Evolutionary conservation across 2,113 vertebrate genomes (phyloP), one percentile per base, ranked within the genome.

Genomic region (Platysternon megacephalum): DNA sequence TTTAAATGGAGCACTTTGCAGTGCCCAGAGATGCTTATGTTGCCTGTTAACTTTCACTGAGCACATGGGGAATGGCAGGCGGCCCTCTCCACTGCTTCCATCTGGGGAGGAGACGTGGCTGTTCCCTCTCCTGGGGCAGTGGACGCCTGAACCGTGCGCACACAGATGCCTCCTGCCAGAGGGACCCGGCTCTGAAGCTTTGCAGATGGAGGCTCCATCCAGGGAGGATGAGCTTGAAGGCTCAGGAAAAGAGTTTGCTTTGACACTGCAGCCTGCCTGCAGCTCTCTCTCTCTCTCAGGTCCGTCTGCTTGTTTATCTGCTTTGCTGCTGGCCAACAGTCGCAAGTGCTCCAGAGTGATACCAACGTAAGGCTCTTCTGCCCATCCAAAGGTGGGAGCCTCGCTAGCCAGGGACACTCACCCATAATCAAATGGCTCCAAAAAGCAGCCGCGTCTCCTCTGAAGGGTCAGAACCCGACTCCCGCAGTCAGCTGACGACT

Each of bases 321-420:
- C 0, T 11, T 2, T 2, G 83, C 53, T 3, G 68, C 46, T 19
- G 87, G 44, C 91, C 4, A 76, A 68, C 65, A 0, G 22, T 1
- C 22, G 0, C 46, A 0, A 9, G 86, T 2, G 3, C 39, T 78
- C 65, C 0, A 2, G 21, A 22, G 2, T 0, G 3, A 5, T 2
- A 8, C 16, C 3, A 28, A 19, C 9, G 28, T 19, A 14, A 17
- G 6, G 51, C 11, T 55, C 68, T 44, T 12, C 72, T 26, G 39
- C 21, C 10, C 21, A 42, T 42, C n/a, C 58, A 17, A 32, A 35
- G 21, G n/a, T 12, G 22, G 68, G n/a, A 74, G 10, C 39, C 68
- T 21, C 2, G 39, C 39, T 21, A 11, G 68, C 39, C n/a, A 6
- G n/a, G n/a, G n/a, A n/a, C 4, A 2, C 39, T 22, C 72, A 3